Conservation (phyloP, 2,113 vertebrate species). For the Cyanoramphus novaezelandiae region DNA sequence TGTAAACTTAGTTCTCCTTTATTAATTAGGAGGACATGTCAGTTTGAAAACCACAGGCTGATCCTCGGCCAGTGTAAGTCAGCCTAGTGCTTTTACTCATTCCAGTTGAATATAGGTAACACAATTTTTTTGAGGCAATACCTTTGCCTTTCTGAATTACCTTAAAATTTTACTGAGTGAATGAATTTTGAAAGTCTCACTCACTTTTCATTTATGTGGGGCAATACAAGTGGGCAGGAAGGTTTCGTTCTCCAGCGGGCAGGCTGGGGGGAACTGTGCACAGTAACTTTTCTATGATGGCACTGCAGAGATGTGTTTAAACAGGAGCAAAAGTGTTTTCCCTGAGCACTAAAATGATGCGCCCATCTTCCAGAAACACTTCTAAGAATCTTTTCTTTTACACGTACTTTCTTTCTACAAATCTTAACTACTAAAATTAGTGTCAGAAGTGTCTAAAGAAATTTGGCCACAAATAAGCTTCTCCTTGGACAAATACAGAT, state of each 20-base stretch:
- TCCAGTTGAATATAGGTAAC: fast-evolving
- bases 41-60: not conserved
- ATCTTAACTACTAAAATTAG: not conserved
- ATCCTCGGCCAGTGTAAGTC: not conserved
- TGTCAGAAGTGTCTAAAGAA: not conserved
- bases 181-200: not conserved
- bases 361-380: not conserved
- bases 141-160: not conserved
- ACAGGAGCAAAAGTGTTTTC: not conserved
- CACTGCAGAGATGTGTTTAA: not conserved
- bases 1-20: not conserved
- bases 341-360: not conserved
- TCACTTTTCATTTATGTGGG: fast-evolving
- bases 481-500: not conserved
- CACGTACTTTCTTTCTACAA: not conserved
- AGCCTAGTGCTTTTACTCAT: not conserved
- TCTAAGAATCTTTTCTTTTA: not conserved
- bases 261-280: not conserved
- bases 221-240: not conserved
- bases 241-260: not conserved
- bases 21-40: not conserved
- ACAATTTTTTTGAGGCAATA: not conserved
- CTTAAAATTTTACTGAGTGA: not conserved
- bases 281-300: not conserved
- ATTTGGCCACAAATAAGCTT: not conserved